Conservation (phyloP, 2,797 vertebrate species). For the Loriculus beryllinus region DNA sequence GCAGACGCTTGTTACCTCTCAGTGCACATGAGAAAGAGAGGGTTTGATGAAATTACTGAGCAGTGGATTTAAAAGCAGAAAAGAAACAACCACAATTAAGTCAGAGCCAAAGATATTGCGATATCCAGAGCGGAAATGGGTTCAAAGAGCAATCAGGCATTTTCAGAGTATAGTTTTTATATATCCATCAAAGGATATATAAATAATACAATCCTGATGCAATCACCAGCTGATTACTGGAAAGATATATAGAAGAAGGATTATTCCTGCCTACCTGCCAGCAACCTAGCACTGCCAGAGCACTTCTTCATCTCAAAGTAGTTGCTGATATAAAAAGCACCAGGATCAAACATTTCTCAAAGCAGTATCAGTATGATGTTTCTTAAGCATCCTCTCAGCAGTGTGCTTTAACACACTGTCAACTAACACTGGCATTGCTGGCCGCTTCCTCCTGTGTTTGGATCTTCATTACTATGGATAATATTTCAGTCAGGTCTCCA, state of each 20-base stretch:
- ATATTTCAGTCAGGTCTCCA: not conserved
- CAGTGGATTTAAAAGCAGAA: not conserved
- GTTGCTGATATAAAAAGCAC: not conserved
- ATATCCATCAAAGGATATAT: not conserved
- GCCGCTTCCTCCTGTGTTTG: not conserved
- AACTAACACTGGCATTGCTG: not conserved
- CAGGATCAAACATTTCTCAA: not conserved
- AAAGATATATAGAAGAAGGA: not conserved
- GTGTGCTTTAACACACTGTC: not conserved
- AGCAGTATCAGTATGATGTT: not conserved
- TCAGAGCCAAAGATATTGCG: not conserved
- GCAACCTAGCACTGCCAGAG: not conserved
- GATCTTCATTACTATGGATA: not conserved
- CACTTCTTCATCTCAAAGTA: not conserved
- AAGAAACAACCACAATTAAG: not conserved
- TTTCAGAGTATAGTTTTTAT: not conserved
- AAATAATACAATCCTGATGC: not conserved
- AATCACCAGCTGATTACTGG: slow-evolving; percentile 6
- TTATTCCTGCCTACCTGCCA: slow-evolving; percentile 15
- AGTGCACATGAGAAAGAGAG: not conserved
- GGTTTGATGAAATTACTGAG: not conserved
- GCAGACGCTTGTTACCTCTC: not conserved
- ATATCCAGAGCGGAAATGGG: not conserved
- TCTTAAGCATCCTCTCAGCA: not conserved
- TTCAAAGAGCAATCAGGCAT: not conserved